Evolutionary conservation across 2,113 vertebrate species (phyloP).

Genomic region (Charadrius vociferus): DNA sequence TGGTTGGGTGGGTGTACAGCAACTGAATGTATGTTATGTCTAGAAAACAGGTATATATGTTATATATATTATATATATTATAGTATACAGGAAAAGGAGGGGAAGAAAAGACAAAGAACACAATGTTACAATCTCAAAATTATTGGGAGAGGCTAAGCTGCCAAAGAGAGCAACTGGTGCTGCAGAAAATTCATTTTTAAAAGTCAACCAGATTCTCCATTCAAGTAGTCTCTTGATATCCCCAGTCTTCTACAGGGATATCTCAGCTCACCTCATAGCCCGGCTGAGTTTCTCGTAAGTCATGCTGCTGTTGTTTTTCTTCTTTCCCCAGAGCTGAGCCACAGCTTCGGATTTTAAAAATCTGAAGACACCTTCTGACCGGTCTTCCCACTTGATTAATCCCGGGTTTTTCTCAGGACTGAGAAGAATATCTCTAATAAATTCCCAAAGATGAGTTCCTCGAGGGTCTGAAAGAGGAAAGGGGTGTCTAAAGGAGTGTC

Average conservation of each 20-base stretch:
- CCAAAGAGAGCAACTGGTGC: background rate
- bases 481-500: background rate
- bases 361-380: conserved; percentile 92
- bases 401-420: conserved; percentile 94
- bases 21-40: background rate
- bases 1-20: background rate
- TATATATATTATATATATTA: background rate
- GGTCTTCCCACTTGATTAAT: conserved; percentile 97
- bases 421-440: conserved; percentile 95
- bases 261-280: conserved; percentile 89
- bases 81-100: background rate
- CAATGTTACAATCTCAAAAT: background rate
- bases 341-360: conserved; percentile 98
- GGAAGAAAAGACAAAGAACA: background rate
- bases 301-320: conserved; percentile 99
- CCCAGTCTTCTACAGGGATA: background rate
- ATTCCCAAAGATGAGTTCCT: conserved; percentile 97
- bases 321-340: conserved; percentile 97
- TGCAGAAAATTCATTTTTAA: background rate
- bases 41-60: background rate
- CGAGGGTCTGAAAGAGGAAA: conserved; percentile 81
- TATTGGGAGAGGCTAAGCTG: background rate
- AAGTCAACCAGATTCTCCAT: background rate
- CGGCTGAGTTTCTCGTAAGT: conserved; percentile 98
- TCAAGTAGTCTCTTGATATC: background rate